Base-by-base conservation (phyloP, 2,113 vertebrate genomes). In the Haemorhous mexicanus region DNA sequence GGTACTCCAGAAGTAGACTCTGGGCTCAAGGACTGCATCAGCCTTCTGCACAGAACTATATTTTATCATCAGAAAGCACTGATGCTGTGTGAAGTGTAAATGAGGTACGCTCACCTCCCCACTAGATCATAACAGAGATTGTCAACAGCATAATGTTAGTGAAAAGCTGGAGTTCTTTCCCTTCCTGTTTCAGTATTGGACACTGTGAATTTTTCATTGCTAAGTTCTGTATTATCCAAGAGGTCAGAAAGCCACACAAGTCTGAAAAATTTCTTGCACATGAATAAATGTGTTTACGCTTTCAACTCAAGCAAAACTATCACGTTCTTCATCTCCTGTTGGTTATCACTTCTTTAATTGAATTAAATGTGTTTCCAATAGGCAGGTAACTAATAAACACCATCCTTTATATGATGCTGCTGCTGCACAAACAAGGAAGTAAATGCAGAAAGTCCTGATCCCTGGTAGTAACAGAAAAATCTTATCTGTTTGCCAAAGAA, bases 361-460 rank as follows among this genome's bases (percentile, higher is more conserved):
- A 77, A 86, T 43, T 37, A 70, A 66, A 62, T 72, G 4, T 67
- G 28, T 75, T 92, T 92, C 30, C 33, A 78, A 33, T 32, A 52
- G 56, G 67, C 33, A 83, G 39, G 55, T 90, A 39, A 88, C 41
- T 63, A 73, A 59, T 61, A 59, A 85, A 47, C 37, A 72, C 77
- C 16, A 32, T 67, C 21, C 32, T 89, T 56, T 77, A 66, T 27
- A 67, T 56, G 24, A 7, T 73, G n/a, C 28, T 93, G 53, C 22
- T 84, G 66, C 46, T 79, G 50, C 62, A 73, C 1, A 9, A 94
- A 95, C 73, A 87, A 91, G 96, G 89, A 96, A 95, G 81, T 89
- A 82, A 70, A 66, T 56, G 53, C 58, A 93, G 30, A 92, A 93
- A 96, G 70, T 81, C 8, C 35, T 67, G 68, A 39, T 79, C 11